Conservation (phyloP, 2,888 invertebrate genomes). For the Lithophane leautieri region DNA sequence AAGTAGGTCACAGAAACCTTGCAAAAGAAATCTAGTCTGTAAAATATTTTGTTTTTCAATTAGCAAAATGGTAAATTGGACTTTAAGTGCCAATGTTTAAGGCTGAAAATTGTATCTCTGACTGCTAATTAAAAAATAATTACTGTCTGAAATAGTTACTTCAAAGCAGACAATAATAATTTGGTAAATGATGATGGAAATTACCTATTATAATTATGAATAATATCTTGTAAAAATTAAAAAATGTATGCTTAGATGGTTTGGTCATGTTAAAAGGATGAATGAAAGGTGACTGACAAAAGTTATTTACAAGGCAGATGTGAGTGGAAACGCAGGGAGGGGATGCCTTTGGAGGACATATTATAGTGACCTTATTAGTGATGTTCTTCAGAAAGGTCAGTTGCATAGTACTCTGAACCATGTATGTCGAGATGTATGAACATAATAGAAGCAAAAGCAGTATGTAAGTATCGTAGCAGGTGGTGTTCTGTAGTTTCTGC, state of each 20-base stretch:
- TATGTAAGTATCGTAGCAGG: not conserved
- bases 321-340: not conserved
- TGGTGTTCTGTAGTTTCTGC: not conserved
- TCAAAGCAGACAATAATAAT: slow-evolving; percentile 24
- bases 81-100: slow-evolving; percentile 17
- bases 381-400: not conserved
- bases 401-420: not conserved
- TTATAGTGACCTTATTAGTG: not conserved
- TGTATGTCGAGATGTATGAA: not conserved
- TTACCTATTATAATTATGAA: not conserved
- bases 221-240: not conserved
- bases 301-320: not conserved
- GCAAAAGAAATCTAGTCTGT: slow-evolving; percentile 22
- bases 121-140: slow-evolving; percentile 23
- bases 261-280: not conserved
- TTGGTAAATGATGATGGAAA: not conserved
- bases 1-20: slow-evolving; percentile 45
- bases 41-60: slow-evolving; percentile 31
- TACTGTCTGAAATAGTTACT: slow-evolving; percentile 27
- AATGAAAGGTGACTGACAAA: not conserved
- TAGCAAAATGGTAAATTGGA: slow-evolving; percentile 10
- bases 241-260: not conserved
- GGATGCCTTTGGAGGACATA: fast-evolving
- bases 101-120: slow-evolving; percentile 13
- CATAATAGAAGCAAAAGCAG: no score